phyloP scores from a whole-genome alignment of 2,888 invertebrate genomes.

The Pocota personata region DNA sequence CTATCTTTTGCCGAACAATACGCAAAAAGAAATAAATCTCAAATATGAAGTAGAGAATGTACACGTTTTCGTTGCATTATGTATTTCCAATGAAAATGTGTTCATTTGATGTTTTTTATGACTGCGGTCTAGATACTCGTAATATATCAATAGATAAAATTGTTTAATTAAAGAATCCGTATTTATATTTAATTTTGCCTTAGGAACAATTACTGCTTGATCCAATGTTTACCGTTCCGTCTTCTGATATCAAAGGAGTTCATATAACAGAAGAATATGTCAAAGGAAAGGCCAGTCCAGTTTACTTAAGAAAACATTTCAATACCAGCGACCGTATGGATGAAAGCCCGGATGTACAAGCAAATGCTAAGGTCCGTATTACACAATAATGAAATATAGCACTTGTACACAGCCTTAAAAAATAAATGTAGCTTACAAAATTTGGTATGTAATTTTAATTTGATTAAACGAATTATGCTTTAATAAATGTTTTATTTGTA shows the following conservation, averaged over 20 bases:
- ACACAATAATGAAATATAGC: neutral
- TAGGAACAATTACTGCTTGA: conserved; percentile 96
- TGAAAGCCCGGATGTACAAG: conserved; percentile 80
- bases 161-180: no score
- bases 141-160: no score
- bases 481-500: conserved; percentile 16
- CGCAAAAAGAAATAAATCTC: no score
- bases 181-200: neutral
- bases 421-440: neutral
- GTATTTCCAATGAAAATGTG: no score
- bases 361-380: conserved; percentile 81
- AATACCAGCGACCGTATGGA: conserved; percentile 72
- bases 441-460: conserved; percentile 6
- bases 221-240: conserved; percentile 99
- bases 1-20: no score
- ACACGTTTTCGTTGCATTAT: no score
- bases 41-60: no score
- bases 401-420: neutral
- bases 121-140: no score
- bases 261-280: conserved; percentile 95
- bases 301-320: conserved; percentile 78
- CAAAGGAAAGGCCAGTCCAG: conserved; percentile 82
- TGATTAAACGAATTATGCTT: neutral
- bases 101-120: no score
- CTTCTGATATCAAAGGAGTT: conserved; percentile 94